Conservation (phyloP, 2,113 vertebrate species). For the crab-eating macaque (Macaca fascicularis) region DNA sequence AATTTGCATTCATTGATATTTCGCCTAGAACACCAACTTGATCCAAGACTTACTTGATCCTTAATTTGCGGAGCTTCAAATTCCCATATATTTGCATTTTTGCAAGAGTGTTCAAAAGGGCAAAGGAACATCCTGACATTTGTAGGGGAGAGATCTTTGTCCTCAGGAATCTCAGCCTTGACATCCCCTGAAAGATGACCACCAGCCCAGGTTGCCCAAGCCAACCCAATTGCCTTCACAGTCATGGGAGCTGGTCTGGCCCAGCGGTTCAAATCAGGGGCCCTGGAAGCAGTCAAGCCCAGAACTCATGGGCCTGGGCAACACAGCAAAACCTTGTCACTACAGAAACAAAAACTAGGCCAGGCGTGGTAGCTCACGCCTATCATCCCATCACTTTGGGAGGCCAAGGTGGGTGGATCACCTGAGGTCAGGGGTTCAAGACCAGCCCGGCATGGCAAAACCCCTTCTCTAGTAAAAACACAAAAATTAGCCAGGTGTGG, state of each 20-base stretch:
- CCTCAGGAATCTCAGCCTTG: not conserved
- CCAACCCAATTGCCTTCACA: rapidly evolving
- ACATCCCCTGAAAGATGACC: rapidly evolving
- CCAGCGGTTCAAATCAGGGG: not conserved
- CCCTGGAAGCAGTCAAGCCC: not conserved
- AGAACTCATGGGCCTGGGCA: too few species aligned
- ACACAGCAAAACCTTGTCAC: too few species aligned
- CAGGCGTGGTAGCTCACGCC: too few species aligned
- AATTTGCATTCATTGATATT: not conserved
- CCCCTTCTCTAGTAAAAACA: too few species aligned
- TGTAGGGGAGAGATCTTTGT: not conserved
- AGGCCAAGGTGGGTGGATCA: too few species aligned
- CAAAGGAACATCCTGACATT: not conserved
- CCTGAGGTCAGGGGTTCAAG: too few species aligned
- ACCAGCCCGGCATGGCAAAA: too few species aligned
- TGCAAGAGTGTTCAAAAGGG: not conserved
- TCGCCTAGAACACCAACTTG: not conserved
- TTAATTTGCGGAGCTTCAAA: not conserved
- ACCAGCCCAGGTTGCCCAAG: not conserved
- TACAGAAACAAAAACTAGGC: too few species aligned
- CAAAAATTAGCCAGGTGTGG: too few species aligned
- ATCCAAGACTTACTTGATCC: not conserved
- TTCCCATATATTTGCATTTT: not conserved
- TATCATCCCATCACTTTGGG: too few species aligned
- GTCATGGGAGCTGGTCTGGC: rapidly evolving